Conservation (phyloP, 1,140 invertebrate genomes). For the Cephus cinctus region DNA sequence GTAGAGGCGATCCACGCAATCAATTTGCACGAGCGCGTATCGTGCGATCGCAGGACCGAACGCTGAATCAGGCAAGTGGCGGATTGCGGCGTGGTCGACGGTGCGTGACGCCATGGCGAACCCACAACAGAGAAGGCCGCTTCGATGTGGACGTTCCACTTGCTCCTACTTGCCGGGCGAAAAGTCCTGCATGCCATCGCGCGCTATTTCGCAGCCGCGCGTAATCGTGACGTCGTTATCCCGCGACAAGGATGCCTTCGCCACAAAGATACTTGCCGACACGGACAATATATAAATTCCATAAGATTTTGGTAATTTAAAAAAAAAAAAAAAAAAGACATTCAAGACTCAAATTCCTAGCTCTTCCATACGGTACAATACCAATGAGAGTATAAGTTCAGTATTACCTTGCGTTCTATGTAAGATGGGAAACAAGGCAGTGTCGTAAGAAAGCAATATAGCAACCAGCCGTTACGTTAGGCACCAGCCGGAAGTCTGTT, state of each 20-base stretch:
- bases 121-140: slow-evolving; percentile 42
- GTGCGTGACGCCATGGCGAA: slow-evolving; percentile 42
- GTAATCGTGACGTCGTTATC: slow-evolving; percentile 30
- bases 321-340: no score
- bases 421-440: slow-evolving; percentile 24
- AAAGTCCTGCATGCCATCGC: slow-evolving; percentile 30
- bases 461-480: slow-evolving; percentile 46
- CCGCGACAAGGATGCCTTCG: no score
- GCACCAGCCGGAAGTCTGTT: slow-evolving; percentile 31
- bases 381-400: no score
- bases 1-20: slow-evolving; percentile 29
- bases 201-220: slow-evolving; percentile 25
- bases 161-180: slow-evolving; percentile 25
- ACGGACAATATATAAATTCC: no score
- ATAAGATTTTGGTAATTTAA: no score
- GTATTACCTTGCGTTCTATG: no score
- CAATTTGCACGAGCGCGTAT: slow-evolving; percentile 36
- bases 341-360: no score
- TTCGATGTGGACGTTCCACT: slow-evolving; percentile 37
- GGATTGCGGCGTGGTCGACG: slow-evolving; percentile 39
- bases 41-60: slow-evolving; percentile 6
- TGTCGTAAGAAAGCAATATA: slow-evolving; percentile 41
- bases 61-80: not conserved
- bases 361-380: no score
- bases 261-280: no score